These are phyloP conservation scores for Sylvicola cinctus DNA, from an alignment of 2,888 invertebrate species.

Conservation along the genomic window DNA sequence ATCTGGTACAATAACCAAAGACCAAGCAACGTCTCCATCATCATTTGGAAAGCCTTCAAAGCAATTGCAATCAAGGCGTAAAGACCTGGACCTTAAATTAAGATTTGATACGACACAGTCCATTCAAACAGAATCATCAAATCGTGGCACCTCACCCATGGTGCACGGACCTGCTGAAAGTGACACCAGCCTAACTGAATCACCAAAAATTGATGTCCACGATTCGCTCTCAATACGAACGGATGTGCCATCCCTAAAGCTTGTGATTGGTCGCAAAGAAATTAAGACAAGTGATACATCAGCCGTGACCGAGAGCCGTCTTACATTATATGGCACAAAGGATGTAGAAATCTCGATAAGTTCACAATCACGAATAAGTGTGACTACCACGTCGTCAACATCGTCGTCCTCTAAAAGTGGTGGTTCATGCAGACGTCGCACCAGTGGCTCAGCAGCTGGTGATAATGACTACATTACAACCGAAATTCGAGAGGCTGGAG, in stretches of 20 bases:
- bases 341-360: conserved; percentile 33
- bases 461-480: conserved; percentile 25
- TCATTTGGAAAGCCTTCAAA: too few species aligned
- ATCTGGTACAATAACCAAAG: too few species aligned
- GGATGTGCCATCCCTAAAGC: conserved; percentile 21
- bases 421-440: conserved; percentile 5
- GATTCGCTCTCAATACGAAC: not conserved
- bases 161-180: conserved; percentile 1
- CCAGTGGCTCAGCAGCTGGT: conserved; percentile 6
- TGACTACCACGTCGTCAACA: conserved; percentile 20
- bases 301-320: conserved; percentile 29
- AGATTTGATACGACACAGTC: too few species aligned
- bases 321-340: conserved; percentile 29
- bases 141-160: too few species aligned
- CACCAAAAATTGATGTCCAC: conserved; percentile 10
- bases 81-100: too few species aligned
- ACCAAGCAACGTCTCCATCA: too few species aligned
- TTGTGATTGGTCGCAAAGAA: conserved; percentile 31
- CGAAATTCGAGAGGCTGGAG: conserved; percentile 13
- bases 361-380: conserved; percentile 31
- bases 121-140: too few species aligned
- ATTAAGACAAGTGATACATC: conserved; percentile 29
- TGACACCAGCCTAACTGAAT: conserved; percentile 11
- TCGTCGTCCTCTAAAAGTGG: conserved; percentile 3
- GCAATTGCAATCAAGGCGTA: too few species aligned